These are phyloP conservation scores for Daubentonia madagascariensis DNA, from an alignment of 2,113 vertebrate genomes.

Conservation along the genomic window DNA sequence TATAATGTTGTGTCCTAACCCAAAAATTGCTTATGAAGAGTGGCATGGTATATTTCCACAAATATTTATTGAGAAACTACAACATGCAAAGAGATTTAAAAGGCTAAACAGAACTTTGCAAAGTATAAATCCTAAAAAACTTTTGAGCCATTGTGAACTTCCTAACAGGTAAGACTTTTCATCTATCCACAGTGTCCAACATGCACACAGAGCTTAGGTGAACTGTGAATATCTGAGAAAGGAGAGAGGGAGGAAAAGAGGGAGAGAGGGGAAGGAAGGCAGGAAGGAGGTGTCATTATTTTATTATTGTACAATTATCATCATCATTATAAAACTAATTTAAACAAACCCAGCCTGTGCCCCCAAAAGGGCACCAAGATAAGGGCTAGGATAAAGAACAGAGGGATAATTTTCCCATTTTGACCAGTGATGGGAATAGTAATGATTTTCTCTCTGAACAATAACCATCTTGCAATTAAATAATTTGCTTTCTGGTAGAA, in stretches of 20 bases:
- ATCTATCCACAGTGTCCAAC: neutral
- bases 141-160: neutral
- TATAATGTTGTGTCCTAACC: neutral
- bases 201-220: neutral
- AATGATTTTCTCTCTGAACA: constrained; percentile 56
- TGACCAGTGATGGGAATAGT: constrained; percentile 32
- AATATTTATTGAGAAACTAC: neutral
- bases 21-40: neutral
- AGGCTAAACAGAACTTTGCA: neutral
- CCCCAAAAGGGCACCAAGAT: constrained; percentile 8
- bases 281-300: neutral
- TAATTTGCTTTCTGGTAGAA: constrained; percentile 49
- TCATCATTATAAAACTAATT: constrained; percentile 66
- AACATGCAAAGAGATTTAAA: neutral
- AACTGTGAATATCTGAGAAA: neutral
- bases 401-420: constrained; percentile 31
- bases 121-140: neutral
- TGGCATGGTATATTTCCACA: neutral
- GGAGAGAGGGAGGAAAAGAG: neutral
- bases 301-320: constrained; percentile 21
- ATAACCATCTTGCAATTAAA: constrained; percentile 51
- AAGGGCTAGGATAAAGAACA: neutral
- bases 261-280: no score
- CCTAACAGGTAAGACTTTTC: neutral
- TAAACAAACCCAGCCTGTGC: neutral